phyloP scores from a whole-genome alignment of 2,797 vertebrate species.

The Acanthurus tractus region DNA sequence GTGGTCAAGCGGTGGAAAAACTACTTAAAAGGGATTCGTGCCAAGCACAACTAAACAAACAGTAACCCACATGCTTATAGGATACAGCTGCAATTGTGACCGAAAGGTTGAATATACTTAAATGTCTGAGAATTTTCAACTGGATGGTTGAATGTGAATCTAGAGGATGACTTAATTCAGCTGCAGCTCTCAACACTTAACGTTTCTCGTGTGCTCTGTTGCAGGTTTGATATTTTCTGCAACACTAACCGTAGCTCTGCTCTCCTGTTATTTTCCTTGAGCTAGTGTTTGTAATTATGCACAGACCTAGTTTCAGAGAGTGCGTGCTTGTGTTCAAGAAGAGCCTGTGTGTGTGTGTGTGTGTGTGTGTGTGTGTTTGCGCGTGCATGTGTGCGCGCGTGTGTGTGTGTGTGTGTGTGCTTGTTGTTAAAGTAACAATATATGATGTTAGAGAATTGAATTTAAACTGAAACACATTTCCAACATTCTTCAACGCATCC shows the following conservation, averaged over 20 bases:
- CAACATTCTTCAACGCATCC: conserved; percentile 40
- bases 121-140: conserved; percentile 1
- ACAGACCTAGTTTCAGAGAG: conserved; percentile 77
- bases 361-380: conserved; percentile 26
- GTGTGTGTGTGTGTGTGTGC: conserved; percentile 10
- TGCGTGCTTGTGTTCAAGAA: conserved; percentile 44
- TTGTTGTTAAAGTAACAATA: conserved; percentile 32
- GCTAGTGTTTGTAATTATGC: conserved; percentile 80
- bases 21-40: conserved; percentile 94
- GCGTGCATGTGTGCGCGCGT: background rate
- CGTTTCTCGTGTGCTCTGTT: conserved; percentile 58
- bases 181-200: conserved; percentile 64
- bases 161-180: conserved; percentile 59
- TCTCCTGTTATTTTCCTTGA: conserved; percentile 54
- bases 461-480: conserved; percentile 36
- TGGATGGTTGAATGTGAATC: conserved; percentile 37
- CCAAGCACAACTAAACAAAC: conserved; percentile 95
- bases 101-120: conserved; percentile 15
- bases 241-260: conserved; percentile 73
- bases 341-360: conserved; percentile 17
- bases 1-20: conserved; percentile 96
- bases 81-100: conserved; percentile 11
- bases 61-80: conserved; percentile 7
- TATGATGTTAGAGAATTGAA: conserved; percentile 34
- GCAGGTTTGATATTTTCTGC: conserved; percentile 71